A percentile compares a stretch with the other conserved stretches of the same genome.
Evolutionary conservation across 2,888 invertebrate genomes (phyloP).

Genomic region (Meliscaeva auricollis): DNA sequence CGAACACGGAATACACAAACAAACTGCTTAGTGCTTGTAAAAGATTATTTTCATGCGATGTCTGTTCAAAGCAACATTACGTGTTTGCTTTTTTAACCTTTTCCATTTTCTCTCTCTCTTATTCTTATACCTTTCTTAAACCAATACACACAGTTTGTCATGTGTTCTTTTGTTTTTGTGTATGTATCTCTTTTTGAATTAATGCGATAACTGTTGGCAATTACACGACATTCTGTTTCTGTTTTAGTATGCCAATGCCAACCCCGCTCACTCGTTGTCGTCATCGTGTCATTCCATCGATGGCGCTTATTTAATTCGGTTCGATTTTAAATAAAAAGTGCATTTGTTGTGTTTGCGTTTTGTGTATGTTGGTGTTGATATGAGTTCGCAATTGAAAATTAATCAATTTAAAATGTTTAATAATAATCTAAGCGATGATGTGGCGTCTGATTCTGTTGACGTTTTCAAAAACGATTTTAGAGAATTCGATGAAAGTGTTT

Average conservation of each 20-base stretch:
- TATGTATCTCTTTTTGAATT: conserved; percentile 7
- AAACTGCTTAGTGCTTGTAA: too few species aligned
- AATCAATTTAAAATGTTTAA: too few species aligned
- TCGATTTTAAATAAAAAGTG: too few species aligned
- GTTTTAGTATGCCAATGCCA: too few species aligned
- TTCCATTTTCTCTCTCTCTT: too few species aligned
- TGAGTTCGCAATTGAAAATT: not conserved
- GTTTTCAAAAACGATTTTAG: conserved; percentile 10
- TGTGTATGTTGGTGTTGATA: not conserved
- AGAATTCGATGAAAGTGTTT: not conserved
- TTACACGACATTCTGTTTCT: conserved; percentile 19
- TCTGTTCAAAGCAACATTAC: conserved; percentile 8
- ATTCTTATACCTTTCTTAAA: too few species aligned
- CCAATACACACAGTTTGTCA: not conserved
- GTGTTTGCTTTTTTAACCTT: not conserved
- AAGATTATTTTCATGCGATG: conserved; percentile 10
- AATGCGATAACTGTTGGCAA: conserved; percentile 25
- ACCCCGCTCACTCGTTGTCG: too few species aligned
- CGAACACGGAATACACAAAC: too few species aligned
- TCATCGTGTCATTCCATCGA: conserved; percentile 1
- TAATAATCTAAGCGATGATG: conserved; percentile 11
- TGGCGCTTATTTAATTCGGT: not conserved
- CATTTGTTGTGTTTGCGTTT: too few species aligned
- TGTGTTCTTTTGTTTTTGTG: not conserved
- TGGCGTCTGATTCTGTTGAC: not conserved